Percentiles rank a stretch among this genome's conserved stretches.
Conservation (phyloP, 2,113 vertebrate species). For the Aramus guarauna region DNA sequence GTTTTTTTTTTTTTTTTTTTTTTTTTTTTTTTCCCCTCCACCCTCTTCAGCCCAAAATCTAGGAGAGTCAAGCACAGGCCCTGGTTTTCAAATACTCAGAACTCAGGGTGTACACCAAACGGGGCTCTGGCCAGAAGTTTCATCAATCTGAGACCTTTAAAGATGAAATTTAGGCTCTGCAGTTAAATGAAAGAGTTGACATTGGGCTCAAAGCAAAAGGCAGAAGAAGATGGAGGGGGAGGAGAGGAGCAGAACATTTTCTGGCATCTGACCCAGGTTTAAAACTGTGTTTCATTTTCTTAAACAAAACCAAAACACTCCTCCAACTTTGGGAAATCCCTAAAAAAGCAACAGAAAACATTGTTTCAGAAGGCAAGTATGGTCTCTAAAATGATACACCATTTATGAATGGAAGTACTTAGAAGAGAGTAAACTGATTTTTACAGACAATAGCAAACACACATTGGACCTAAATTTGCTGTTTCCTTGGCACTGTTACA, state of each 20-base stretch:
- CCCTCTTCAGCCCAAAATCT: neutral
- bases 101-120: neutral
- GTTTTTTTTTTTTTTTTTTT: neutral
- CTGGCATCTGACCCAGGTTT: conserved; percentile 16
- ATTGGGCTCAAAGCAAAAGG: neutral
- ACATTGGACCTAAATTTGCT: neutral
- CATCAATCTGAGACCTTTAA: neutral
- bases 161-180: neutral
- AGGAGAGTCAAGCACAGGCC: neutral
- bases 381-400: conserved; percentile 8
- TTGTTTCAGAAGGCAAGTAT: conserved; percentile 46
- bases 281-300: conserved; percentile 46
- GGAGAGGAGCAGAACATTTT: neutral
- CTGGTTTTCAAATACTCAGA: neutral
- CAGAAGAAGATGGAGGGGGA: neutral
- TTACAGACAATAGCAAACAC: conserved; percentile 8
- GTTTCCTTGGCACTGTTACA: neutral
- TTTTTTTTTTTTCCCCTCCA: neutral
- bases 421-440: conserved; percentile 13
- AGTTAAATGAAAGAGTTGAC: neutral
- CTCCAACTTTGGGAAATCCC: conserved; percentile 44
- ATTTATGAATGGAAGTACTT: conserved; percentile 40
- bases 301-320: conserved; percentile 30
- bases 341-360: conserved; percentile 47
- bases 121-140: neutral